A percentile compares a stretch with the other conserved stretches of the same genome.
Evolutionary conservation across 2,113 vertebrate species (phyloP).

Genomic region (Poeciliopsis retropinna): DNA sequence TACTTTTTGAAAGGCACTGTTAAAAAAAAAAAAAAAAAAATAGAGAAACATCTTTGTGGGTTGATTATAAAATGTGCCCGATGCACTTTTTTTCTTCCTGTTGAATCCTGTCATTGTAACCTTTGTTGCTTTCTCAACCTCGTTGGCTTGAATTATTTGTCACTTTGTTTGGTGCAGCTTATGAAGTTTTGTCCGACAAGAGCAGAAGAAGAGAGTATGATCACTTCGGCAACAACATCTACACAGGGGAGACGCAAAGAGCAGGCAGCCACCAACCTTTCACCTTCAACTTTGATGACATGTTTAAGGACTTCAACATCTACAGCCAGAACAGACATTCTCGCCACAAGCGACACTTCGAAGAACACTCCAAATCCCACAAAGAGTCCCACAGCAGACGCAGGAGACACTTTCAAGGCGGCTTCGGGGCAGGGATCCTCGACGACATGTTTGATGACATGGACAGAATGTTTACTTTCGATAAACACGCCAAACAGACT

Average conservation of each 20-base stretch:
- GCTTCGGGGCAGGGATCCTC: conserved; percentile 87
- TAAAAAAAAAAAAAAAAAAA: too few species aligned
- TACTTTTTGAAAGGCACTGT: too few species aligned
- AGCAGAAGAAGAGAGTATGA: conserved; percentile 89
- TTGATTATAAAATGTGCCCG: too few species aligned
- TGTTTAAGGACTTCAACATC: conserved; percentile 93
- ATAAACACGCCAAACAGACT: conserved; percentile 82
- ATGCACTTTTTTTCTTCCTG: neutral
- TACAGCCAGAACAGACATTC: conserved; percentile 86
- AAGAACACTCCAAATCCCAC: conserved; percentile 86
- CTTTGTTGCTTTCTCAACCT: neutral
- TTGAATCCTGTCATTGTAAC: neutral
- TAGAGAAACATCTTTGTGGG: too few species aligned
- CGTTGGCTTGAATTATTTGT: conserved; percentile 7
- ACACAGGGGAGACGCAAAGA: conserved; percentile 74
- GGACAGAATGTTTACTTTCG: conserved; percentile 96
- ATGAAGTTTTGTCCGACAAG: conserved; percentile 93
- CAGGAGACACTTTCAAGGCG: conserved; percentile 89
- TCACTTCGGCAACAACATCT: conserved; percentile 79
- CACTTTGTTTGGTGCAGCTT: conserved; percentile 80
- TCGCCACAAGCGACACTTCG: conserved; percentile 88
- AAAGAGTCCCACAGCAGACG: conserved; percentile 86
- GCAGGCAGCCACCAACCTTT: conserved; percentile 84
- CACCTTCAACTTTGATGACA: conserved; percentile 92
- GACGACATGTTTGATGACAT: conserved; percentile 94